Conservation (phyloP, 2,888 invertebrate genomes). For the Chelonus formosanus region DNA sequence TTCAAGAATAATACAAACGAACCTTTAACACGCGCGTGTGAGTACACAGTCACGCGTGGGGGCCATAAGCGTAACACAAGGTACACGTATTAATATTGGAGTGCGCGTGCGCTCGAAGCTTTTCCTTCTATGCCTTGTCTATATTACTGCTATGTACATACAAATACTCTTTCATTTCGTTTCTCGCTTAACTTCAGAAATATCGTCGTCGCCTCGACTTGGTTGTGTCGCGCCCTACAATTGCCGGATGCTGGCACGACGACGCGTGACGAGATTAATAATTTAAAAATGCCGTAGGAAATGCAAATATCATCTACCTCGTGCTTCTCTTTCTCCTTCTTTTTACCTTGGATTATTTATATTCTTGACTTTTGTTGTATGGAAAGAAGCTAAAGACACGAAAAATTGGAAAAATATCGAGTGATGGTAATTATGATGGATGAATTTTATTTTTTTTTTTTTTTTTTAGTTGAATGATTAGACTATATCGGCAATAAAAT, state of each 20-base stretch:
- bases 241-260: constrained; percentile 48
- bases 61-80: constrained; percentile 42
- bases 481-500: too few species aligned
- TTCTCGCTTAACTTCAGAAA: constrained; percentile 29
- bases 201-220: constrained; percentile 30
- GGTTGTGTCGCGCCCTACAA: constrained; percentile 11
- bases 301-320: constrained; percentile 35
- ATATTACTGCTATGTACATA: not conserved
- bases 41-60: constrained; percentile 37
- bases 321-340: constrained; percentile 36
- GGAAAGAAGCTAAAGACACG: too few species aligned
- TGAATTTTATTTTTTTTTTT: too few species aligned
- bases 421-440: too few species aligned
- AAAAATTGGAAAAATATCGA: too few species aligned
- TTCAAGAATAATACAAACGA: not conserved
- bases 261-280: constrained; percentile 55
- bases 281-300: constrained; percentile 46
- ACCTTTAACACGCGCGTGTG: constrained; percentile 34
- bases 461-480: too few species aligned
- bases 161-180: not conserved
- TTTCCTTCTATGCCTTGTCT: constrained; percentile 9
- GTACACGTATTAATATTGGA: constrained; percentile 39
- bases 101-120: constrained; percentile 38
- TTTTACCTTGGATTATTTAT: constrained; percentile 29
- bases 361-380: not conserved